A percentile compares a stretch with the other conserved stretches of the same genome.
These are phyloP conservation scores for Lasiommata megera DNA, from an alignment of 2,888 invertebrate species.

Conservation along the genomic window DNA sequence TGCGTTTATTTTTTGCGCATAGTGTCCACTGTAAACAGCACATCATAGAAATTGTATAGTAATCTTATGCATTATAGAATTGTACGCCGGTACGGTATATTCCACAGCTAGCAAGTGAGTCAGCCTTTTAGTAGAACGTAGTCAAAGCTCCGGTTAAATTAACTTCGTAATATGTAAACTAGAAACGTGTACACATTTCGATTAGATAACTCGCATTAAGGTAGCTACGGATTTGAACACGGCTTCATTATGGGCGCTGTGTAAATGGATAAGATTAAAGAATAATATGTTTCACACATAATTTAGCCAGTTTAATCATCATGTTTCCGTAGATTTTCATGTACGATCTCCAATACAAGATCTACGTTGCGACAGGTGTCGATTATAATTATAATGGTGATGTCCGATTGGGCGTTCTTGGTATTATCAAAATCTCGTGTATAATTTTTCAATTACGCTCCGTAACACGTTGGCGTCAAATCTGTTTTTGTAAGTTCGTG, in stretches of 20 bases:
- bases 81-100: background rate
- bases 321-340: constrained; percentile 1
- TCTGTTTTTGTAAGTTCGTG: too few relatives aligned
- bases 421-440: too few relatives aligned
- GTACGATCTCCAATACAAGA: background rate
- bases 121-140: background rate
- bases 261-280: constrained; percentile 4
- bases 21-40: too few relatives aligned
- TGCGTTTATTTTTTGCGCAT: too few relatives aligned
- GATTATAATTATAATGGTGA: background rate
- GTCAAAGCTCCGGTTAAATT: constrained; percentile 5
- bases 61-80: background rate
- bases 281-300: constrained; percentile 5
- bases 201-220: background rate
- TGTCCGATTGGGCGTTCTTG: too few relatives aligned
- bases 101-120: background rate
- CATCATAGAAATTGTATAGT: too few relatives aligned
- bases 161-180: constrained; percentile 6
- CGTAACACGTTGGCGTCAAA: too few relatives aligned
- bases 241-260: constrained; percentile 2
- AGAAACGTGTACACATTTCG: background rate
- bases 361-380: background rate
- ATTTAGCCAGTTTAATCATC: background rate
- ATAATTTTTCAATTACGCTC: too few relatives aligned
- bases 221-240: background rate